These are phyloP conservation scores for Syrmaticus mikado DNA, from an alignment of 2,113 vertebrate genomes.

Conservation along the genomic window DNA sequence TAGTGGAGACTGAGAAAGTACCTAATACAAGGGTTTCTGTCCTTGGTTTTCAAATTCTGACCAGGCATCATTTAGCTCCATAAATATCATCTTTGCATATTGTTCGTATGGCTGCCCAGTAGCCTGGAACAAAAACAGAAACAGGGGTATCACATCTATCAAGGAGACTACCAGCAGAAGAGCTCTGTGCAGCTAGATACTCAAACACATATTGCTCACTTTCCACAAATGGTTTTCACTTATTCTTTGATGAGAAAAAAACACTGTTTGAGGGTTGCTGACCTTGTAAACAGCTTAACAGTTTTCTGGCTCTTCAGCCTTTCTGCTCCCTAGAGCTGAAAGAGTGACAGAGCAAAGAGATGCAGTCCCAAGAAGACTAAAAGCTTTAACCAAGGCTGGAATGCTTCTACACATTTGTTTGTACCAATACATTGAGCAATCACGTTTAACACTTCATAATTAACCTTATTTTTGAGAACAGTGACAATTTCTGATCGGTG, in stretches of 20 bases:
- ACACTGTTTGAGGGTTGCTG: background rate
- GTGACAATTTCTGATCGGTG: accelerated
- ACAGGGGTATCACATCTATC: constrained; percentile 31
- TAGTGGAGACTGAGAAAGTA: constrained; percentile 67
- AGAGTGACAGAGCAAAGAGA: background rate
- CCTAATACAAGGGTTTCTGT: constrained; percentile 94
- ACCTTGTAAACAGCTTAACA: background rate
- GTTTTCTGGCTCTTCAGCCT: background rate
- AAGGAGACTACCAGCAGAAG: background rate
- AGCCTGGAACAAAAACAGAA: constrained; percentile 81
- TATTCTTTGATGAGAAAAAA: background rate
- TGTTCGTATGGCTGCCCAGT: constrained; percentile 99
- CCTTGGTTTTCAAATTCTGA: constrained; percentile 99
- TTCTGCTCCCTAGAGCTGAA: background rate
- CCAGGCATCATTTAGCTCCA: constrained; percentile 99
- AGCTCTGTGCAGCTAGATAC: background rate
- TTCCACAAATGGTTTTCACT: background rate
- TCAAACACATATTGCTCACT: background rate
- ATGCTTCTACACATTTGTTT: background rate
- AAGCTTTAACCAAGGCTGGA: background rate
- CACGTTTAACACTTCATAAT: accelerated
- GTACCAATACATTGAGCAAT: background rate
- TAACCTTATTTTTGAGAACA: background rate
- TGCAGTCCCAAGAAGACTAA: background rate
- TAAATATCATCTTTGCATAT: constrained; percentile 99